Base-by-base conservation (phyloP, 2,797 vertebrate species). In the Spea hammondii region DNA sequence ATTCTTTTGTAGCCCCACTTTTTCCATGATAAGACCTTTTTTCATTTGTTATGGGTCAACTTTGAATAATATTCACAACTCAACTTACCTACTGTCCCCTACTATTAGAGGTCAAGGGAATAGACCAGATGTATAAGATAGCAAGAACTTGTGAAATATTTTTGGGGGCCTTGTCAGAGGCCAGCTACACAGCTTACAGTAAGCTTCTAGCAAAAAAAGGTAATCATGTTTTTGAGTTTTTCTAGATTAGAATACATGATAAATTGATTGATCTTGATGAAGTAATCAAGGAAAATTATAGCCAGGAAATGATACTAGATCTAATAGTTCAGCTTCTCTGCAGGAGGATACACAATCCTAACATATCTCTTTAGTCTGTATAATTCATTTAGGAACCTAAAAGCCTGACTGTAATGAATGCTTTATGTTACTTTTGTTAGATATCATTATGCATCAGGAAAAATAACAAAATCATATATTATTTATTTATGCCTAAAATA, bases 241-340 rank as follows among this genome's bases (percentile, higher is more conserved):
- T 32, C n/a, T 60, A 7, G 51, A 45, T 68, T 70, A 50, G 66
- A 46, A 48, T 51, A 17, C 48, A 45, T 51, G 54, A 70, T 67
- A 32, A 55, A 53, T 50, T 68, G 66, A 77, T 64, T 70, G 66
- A 70, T 77, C 66, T 46, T 70, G 66, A 70, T 77, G 66, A 77
- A 70, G 48, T 70, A 77, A 77, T 77, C 66, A 77, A 62, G 75
- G 14, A 32, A 53, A 64, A 70, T 70, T 77, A 77, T 77, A 53
- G 47, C 17, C 50, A 60, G 74, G 55, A 77, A 77, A 77, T 51
- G 11, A 50, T 50, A 68, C 54, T 46, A 70, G 59, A 70, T 77
- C 67, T 70, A 44, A 50, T 50, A 62, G 53, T 57, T 17, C 46
- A 70, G 55, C 17, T 8, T 59, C 48, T 70, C 67, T 77, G 55